Evolutionary conservation across 2,888 invertebrate genomes (phyloP), one percentile per base, ranked within the genome.

Genomic region (Apamea epomidion): DNA sequence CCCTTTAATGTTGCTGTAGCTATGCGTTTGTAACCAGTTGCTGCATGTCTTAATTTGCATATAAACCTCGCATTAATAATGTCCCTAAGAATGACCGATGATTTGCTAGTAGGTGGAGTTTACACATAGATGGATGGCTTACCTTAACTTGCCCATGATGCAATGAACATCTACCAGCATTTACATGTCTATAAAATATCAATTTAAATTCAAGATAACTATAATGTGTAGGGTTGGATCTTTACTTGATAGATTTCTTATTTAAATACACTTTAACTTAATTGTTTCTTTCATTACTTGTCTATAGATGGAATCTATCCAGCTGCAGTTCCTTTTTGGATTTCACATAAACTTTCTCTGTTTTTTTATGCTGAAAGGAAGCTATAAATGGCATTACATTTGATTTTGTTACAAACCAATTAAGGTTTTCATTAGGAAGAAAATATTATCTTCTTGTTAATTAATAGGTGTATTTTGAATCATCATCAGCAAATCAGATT

Each of bases 181-280:
- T 74, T 65, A 69, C 60, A 54, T 74, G n/a, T 45, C 42, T 51
- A 54, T 62, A 80, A 80, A 80, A 83, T 25, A 54, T 60, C 14
- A 48, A 73, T 60, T 73, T 58, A 25, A 64, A 82, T 51, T 70
- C 21, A 77, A 29, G 68, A 64, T 80, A 32, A 68, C 3, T 60
- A 60, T 68, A 51, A 60, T 45, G 7, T 29, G 21, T n/a, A 60
- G 29, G 51, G 21, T 71, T 65, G 7, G n/a, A 37, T 29, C 5
- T 45, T 54, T 16, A 42, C 29, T 70, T 58, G 62, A 54, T 58
- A 51, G 37, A 10, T 51, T 68, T 51, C 5, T 16, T 25, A 74
- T 48, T 62, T 16, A 62, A 37, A 60, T 62, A 21, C 8, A 45
- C 5, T 45, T 45, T 45, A 54, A 73, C 45, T 45, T 45, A 45